Conservation (phyloP, 2,113 vertebrate species). For the Dolichotis patagonum region DNA sequence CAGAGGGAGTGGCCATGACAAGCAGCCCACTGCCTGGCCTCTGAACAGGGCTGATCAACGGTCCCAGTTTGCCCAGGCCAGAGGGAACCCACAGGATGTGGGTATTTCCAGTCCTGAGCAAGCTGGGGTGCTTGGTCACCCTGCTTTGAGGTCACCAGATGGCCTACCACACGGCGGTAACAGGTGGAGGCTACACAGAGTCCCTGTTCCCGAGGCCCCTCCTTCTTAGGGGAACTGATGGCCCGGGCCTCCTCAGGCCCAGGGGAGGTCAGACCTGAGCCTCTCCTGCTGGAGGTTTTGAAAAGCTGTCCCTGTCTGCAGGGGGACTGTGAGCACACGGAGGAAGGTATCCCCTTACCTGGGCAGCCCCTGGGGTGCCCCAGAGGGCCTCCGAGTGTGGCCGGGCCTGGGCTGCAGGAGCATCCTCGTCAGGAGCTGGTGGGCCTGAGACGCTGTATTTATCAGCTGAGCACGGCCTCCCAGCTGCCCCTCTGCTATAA, state of each 20-base stretch:
- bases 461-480: conserved; percentile 45
- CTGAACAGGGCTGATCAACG: background rate
- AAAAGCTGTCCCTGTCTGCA: background rate
- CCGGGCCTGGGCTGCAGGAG: background rate
- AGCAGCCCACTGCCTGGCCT: background rate
- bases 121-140: background rate
- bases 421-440: background rate
- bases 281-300: background rate
- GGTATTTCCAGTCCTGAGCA: background rate
- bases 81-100: background rate
- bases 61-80: fast-evolving
- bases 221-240: fast-evolving
- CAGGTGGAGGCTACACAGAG: background rate
- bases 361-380: background rate
- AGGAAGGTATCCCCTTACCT: background rate
- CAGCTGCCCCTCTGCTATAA: conserved; percentile 46
- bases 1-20: fast-evolving
- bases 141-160: fast-evolving
- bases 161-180: background rate
- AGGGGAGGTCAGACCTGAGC: background rate
- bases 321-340: background rate
- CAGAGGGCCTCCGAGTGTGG: background rate
- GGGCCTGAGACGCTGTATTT: conserved; percentile 20
- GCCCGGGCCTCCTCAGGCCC: background rate
- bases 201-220: background rate